Evolutionary conservation across 2,797 vertebrate species (phyloP), one percentile per base, ranked within the genome.

Genomic region (Anniella stebbinsi): DNA sequence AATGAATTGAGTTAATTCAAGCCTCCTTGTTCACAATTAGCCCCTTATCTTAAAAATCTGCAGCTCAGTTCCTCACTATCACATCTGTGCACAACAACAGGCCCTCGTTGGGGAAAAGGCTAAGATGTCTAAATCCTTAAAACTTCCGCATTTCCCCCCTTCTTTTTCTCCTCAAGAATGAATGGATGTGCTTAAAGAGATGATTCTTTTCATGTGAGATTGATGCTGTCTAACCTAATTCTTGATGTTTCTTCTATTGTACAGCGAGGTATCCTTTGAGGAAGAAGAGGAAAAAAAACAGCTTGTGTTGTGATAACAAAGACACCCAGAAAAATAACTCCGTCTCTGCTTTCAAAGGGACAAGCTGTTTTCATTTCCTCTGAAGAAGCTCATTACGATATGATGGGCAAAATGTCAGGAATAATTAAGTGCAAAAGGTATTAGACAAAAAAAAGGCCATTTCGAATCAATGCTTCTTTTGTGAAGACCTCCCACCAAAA

Each of bases 281-380:
- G 91, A 92, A 93, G 87, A 90, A n/a, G n/a, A n/a, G n/a, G n/a
- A n/a, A n/a, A n/a, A 25, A 95, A 75, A 95, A 92, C 94, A 96
- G 94, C 95, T 96, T 96, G 95, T 96, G 93, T 96, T 96, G 95
- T 96, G 95, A 96, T 97, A 96, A 96, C 90, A 96, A 96, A 96
- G 92, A 93, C 90, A 85, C n/a, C n/a, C 76, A 45, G 94, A 93
- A 23, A 95, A 95, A 95, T 89, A 95, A 92, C 91, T 95, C 93
- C 90, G 89, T 93, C 94, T 94, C 92, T 90, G 13, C 89, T 95
- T 95, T 95, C 95, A 96, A 95, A 96, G 92, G 94, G 94, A 95
- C 92, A 93, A 95, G 95, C 82, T 93, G 93, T 87, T 96, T 94
- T 94, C 88, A 91, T 93, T 95, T 95, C 89, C 92, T 96, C 95